Conservation (phyloP, 2,113 vertebrate species). For the Natator depressus region DNA sequence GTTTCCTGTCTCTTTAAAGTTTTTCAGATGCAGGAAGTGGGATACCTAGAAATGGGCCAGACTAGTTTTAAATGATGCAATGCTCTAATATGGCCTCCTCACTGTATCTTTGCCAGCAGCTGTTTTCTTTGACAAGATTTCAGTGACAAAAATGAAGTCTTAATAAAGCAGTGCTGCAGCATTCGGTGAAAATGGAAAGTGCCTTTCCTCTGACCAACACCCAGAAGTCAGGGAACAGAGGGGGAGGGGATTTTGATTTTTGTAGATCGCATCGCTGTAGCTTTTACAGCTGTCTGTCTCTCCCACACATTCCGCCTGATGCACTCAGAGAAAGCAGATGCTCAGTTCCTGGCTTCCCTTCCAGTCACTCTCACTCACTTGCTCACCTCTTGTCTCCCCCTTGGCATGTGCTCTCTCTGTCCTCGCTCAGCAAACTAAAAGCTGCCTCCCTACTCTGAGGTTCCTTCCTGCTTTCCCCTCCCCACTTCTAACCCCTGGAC, state of each 20-base stretch:
- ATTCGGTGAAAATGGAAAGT: background rate
- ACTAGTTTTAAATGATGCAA: background rate
- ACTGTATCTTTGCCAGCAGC: background rate
- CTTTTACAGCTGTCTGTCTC: background rate
- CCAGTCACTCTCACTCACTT: background rate
- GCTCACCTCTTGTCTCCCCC: background rate
- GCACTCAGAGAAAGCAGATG: background rate
- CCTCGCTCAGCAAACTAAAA: background rate
- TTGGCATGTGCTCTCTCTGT: background rate
- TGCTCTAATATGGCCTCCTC: background rate
- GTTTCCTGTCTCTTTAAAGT: background rate
- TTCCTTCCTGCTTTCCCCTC: background rate
- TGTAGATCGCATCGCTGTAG: accelerated
- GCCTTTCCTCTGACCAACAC: background rate
- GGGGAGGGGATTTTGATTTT: background rate
- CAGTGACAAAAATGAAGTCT: background rate
- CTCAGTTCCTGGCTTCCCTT: background rate
- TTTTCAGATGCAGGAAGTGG: background rate
- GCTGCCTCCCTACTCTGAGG: background rate
- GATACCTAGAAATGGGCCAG: background rate
- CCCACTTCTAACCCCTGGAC: background rate
- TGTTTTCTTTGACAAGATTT: background rate
- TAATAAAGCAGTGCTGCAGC: background rate
- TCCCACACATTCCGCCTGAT: background rate
- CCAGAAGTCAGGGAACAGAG: background rate